Evolutionary conservation across 2,888 invertebrate species (phyloP).

Genomic region (Oscheius onirici): DNA sequence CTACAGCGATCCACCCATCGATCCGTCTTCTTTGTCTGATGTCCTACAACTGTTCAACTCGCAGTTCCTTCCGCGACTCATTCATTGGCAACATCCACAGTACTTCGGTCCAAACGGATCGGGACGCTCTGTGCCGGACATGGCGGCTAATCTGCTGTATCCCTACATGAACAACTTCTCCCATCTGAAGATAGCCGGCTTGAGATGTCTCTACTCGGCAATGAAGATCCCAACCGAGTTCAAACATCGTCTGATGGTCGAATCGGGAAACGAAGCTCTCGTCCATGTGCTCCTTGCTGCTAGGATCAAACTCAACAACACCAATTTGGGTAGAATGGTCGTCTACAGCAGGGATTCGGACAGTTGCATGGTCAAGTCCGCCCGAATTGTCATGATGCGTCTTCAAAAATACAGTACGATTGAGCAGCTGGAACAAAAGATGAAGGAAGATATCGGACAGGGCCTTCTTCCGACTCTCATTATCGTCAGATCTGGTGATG

Average conservation of each 20-base stretch:
- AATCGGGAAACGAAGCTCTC: background rate
- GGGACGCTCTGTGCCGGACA: background rate
- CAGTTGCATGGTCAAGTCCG: background rate
- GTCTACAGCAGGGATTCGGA: background rate
- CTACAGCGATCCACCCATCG: background rate
- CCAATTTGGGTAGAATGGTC: background rate
- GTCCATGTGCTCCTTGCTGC: background rate
- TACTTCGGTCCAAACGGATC: background rate
- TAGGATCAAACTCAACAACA: background rate
- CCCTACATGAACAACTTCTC: background rate
- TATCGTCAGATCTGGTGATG: background rate
- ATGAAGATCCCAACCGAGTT: no score
- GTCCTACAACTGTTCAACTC: background rate
- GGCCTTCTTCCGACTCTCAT: background rate
- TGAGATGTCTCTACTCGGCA: no score
- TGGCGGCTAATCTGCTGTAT: background rate
- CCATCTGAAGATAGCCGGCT: no score
- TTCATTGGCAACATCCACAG: conserved; percentile 5
- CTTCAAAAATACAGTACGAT: background rate
- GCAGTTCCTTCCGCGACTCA: background rate
- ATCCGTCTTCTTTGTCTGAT: background rate
- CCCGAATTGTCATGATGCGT: conserved; percentile 5
- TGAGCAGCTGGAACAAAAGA: background rate
- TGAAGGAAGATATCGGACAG: background rate
- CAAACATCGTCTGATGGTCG: background rate